Percentiles rank a stretch among this genome's conserved stretches.
Evolutionary conservation across 2,113 vertebrate genomes (phyloP).

Genomic region (Macrotis lagotis): DNA sequence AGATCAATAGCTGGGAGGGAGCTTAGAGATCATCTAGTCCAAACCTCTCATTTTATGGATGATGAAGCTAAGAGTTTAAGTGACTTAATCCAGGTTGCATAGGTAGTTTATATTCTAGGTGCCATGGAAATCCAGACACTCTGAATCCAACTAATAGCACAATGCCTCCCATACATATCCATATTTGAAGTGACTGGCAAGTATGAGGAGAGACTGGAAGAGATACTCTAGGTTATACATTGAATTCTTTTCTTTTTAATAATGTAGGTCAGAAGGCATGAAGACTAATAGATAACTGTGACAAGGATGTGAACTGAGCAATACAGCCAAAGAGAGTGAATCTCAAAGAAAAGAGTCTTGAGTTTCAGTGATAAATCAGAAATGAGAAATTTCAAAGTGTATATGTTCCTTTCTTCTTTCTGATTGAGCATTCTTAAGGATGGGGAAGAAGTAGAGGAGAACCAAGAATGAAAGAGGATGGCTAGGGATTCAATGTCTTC

Average conservation of each 20-base stretch:
- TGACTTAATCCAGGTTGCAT: background rate
- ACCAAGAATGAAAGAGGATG: background rate
- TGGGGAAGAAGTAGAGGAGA: background rate
- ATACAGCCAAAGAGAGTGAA: background rate
- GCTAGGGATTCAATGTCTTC: background rate
- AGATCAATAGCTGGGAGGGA: background rate
- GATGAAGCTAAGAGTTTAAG: background rate
- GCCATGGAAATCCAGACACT: background rate
- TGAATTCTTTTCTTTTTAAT: background rate
- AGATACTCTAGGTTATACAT: background rate
- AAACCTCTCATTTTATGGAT: background rate
- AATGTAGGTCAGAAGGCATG: background rate
- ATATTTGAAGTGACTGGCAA: background rate
- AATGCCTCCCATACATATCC: background rate
- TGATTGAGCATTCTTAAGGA: background rate
- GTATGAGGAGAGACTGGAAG: background rate
- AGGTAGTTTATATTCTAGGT: background rate
- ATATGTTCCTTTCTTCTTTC: background rate
- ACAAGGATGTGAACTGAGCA: background rate
- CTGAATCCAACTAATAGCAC: background rate
- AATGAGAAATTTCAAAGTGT: background rate
- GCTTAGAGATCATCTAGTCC: background rate
- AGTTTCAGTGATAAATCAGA: background rate
- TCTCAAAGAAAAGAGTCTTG: background rate
- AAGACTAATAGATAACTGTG: background rate